A percentile compares a stretch with the other conserved stretches of the same genome.
Conservation (phyloP, 2,888 invertebrate species). For the Tuta absoluta region DNA sequence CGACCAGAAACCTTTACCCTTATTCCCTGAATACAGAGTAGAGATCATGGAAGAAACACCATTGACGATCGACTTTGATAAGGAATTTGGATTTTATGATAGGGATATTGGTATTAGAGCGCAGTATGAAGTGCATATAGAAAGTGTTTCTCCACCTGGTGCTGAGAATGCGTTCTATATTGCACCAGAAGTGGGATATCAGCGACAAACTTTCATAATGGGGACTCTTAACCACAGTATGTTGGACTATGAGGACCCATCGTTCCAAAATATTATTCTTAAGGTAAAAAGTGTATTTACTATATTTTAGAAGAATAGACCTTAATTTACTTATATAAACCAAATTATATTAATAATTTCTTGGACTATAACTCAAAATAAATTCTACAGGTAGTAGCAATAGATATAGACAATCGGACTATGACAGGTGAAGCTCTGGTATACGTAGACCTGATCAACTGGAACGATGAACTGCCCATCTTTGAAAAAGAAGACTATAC, state of each 20-base stretch:
- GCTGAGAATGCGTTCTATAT: slow-evolving; percentile 80
- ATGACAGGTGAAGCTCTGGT: slow-evolving; percentile 65
- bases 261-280: slow-evolving; percentile 69
- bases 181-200: slow-evolving; percentile 83
- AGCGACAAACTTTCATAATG: slow-evolving; percentile 79
- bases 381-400: slow-evolving; percentile 63
- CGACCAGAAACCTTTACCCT: slow-evolving; percentile 83
- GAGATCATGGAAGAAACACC: slow-evolving; percentile 79
- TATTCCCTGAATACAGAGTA: slow-evolving; percentile 55
- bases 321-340: not conserved
- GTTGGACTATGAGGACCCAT: slow-evolving; percentile 81
- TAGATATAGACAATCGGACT: slow-evolving; percentile 53
- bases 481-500: slow-evolving; percentile 69
- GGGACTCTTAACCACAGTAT: slow-evolving; percentile 75
- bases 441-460: slow-evolving; percentile 81
- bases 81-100: slow-evolving; percentile 78
- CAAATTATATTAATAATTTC: not conserved
- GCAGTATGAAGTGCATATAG: slow-evolving; percentile 74
- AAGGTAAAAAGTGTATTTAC: too few relatives aligned
- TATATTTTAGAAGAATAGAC: too few relatives aligned
- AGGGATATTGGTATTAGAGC: slow-evolving; percentile 81
- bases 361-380: not conserved
- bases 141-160: slow-evolving; percentile 55
- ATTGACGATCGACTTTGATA: slow-evolving; percentile 66
- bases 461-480: slow-evolving; percentile 86